Conservation (phyloP, 1,140 invertebrate genomes). For the Drosophila elegans region DNA sequence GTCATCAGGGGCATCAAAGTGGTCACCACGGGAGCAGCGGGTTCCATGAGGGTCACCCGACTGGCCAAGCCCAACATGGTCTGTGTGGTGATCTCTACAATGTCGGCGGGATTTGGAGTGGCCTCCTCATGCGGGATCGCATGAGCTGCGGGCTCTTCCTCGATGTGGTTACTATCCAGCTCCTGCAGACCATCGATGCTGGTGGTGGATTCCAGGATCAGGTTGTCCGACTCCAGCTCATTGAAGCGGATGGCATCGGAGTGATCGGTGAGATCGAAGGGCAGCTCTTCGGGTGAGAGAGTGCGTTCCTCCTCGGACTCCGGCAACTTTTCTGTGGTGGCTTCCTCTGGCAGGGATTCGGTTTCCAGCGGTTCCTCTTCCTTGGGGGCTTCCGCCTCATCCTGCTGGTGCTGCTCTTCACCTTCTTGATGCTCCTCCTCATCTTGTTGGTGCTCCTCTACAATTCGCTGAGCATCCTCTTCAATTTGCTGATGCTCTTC, state of each 20-base stretch:
- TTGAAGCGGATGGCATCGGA: constrained; percentile 44
- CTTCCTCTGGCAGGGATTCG: constrained; percentile 28
- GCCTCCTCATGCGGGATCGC: constrained; percentile 54
- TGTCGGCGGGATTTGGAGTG: constrained; percentile 71
- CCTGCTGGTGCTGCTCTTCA: too few species aligned
- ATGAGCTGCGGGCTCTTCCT: constrained; percentile 26
- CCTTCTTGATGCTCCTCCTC: constrained; percentile 14
- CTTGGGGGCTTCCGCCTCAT: too few species aligned
- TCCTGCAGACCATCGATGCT: constrained; percentile 54
- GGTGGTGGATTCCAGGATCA: constrained; percentile 74
- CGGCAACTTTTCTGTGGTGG: constrained; percentile 23
- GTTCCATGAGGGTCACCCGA: constrained; percentile 85
- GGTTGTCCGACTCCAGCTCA: constrained; percentile 71
- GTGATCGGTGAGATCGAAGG: constrained; percentile 64
- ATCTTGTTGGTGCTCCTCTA: constrained; percentile 40
- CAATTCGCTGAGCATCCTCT: constrained; percentile 25
- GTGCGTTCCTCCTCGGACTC: constrained; percentile 48
- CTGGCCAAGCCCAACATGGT: constrained; percentile 81
- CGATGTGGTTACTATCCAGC: constrained; percentile 60
- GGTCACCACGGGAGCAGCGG: constrained; percentile 76
- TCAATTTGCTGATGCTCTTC: constrained; percentile 5
- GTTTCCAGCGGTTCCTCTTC: not conserved
- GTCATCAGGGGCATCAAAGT: constrained; percentile 74
- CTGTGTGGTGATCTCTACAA: constrained; percentile 84
- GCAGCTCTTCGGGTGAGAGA: constrained; percentile 69